Base-by-base conservation (phyloP, 2,888 invertebrate species). In the Megalurothrips usitatus region DNA sequence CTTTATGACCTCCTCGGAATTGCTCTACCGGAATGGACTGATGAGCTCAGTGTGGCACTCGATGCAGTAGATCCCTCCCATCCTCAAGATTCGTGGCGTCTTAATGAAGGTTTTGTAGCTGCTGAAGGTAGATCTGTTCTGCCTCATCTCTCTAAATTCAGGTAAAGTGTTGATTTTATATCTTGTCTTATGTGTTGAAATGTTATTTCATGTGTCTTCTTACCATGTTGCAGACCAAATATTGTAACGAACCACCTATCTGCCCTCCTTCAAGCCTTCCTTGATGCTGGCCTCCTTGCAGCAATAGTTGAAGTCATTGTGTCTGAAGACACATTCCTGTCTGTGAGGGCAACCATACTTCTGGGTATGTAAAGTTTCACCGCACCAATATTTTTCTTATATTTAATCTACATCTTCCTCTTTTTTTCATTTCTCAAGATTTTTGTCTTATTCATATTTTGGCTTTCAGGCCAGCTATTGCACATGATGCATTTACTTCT, bases 91-190 rank as follows among this genome's bases (percentile, higher is more conserved):
- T 90, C 93, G 0, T 98, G 97, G 97, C 91, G 94, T 84, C 88
- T 98, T 47, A 93, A 93, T 84, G 97, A 97, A 87, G 98, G 97
- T 58, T 98, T 98, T 87, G 94, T 98, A n/a, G 96, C 95, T 19
- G 94, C 95, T 82, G 98, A 98, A 89, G 97, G 96, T 79, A 91
- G 92, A 82, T 91, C 91, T 81, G 92, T 97, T 84, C 88, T 98
- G 87, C 96, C 97, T 83, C 94, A 96, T 86, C 90, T 96, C 83
- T 93, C 95, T 80, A 93, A 93, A 84, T 93, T 86, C 81, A 88
- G 89, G 88, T 88, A 83, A 82, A 34, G 9, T 34, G 43, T 78
- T 79, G 14, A 23, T 79, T 28, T 0, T 43, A 63, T 26, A n/a
- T 49, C 17, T 47, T 49, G 47, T 26, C 43, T 63, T 9, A 8